Evolutionary conservation across 2,888 invertebrate species (phyloP).

Genomic region (Tetranychus piercei): DNA sequence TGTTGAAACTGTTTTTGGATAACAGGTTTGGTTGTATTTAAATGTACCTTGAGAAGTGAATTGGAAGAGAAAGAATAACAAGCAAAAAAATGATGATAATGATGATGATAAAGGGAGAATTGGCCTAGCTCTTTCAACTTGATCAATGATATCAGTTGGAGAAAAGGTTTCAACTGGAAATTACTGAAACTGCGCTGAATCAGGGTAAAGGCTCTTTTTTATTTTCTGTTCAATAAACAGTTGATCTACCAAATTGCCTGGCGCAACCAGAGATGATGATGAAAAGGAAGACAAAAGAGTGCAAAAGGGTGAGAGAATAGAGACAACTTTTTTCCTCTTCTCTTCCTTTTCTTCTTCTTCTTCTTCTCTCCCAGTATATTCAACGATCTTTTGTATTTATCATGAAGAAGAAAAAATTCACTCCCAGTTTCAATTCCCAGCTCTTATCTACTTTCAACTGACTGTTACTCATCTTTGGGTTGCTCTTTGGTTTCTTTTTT

Average conservation of each 20-base stretch:
- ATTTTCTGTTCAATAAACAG: background rate
- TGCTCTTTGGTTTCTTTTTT: background rate
- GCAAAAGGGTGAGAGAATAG: background rate
- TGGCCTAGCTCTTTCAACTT: background rate
- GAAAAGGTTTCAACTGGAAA: background rate
- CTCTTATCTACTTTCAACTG: background rate
- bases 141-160: too few relatives aligned
- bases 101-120: background rate
- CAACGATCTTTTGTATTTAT: background rate
- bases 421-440: background rate
- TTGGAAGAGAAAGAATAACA: background rate
- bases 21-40: background rate
- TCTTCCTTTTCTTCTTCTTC: background rate
- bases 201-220: background rate
- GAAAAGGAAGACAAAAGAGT: background rate
- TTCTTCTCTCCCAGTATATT: background rate
- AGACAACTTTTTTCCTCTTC: background rate
- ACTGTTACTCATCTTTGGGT: background rate
- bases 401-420: background rate
- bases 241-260: background rate
- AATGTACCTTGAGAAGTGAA: slow-evolving; percentile 1
- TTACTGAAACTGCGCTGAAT: background rate
- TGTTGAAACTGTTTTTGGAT: background rate
- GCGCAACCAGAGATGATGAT: background rate
- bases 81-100: background rate